Conservation (phyloP, 2,113 vertebrate genomes). For the Alces alces region DNA sequence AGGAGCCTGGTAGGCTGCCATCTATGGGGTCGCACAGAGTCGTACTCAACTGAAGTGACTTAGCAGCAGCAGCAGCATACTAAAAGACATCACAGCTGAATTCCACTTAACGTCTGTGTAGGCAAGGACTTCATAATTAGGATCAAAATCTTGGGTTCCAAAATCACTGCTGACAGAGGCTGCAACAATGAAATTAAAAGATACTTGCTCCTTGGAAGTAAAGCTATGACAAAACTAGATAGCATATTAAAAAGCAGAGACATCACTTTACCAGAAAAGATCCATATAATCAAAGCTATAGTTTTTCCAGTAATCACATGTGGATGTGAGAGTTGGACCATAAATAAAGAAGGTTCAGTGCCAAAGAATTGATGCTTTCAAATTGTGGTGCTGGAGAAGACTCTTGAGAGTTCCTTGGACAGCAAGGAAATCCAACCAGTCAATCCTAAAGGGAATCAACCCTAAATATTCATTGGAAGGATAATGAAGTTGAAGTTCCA, state of each 20-base stretch:
- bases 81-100: neutral
- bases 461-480: neutral
- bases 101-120: neutral
- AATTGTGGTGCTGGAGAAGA: neutral
- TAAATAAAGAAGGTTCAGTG: neutral
- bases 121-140: neutral
- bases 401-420: neutral
- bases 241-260: neutral
- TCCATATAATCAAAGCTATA: neutral
- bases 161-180: neutral
- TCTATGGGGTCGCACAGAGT: neutral
- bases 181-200: neutral
- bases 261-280: neutral
- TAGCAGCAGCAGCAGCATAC: neutral
- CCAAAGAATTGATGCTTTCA: neutral
- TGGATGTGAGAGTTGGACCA: neutral
- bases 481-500: neutral
- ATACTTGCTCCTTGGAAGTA: neutral
- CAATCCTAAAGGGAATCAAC: neutral
- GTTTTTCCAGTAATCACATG: neutral
- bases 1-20: neutral
- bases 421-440: neutral
- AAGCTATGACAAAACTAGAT: neutral
- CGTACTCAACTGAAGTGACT: rapidly evolving
- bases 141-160: neutral